These are phyloP conservation scores for Engystomops pustulosus DNA, from an alignment of 2,113 vertebrate species.

Conservation along the genomic window DNA sequence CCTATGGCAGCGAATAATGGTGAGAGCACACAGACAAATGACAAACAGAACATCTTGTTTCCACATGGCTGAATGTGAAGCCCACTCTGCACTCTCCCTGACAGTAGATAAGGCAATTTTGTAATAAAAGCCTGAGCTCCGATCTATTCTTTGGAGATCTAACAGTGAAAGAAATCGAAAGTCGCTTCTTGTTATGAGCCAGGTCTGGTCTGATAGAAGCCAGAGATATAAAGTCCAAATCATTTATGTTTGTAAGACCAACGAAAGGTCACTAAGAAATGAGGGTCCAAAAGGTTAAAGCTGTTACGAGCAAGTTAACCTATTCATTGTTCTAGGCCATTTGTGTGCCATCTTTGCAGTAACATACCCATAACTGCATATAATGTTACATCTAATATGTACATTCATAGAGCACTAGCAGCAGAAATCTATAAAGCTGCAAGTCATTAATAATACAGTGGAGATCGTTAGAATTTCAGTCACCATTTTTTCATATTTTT, in stretches of 20 bases:
- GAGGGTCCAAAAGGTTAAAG: constrained; percentile 36
- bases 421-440: background rate
- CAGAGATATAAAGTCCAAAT: constrained; percentile 32
- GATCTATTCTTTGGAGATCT: constrained; percentile 43
- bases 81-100: background rate
- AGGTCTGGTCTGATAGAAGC: constrained; percentile 12
- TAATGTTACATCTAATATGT: background rate
- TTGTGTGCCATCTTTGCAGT: background rate
- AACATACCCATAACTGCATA: background rate
- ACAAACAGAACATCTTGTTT: constrained; percentile 28
- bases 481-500: background rate
- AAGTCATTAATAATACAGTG: background rate
- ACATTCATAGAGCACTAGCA: too few species aligned
- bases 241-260: constrained; percentile 33
- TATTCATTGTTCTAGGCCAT: background rate
- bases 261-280: constrained; percentile 49
- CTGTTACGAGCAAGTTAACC: constrained; percentile 31
- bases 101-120: constrained; percentile 15
- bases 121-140: constrained; percentile 18
- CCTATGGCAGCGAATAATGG: constrained; percentile 25
- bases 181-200: constrained; percentile 43
- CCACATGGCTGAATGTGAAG: constrained; percentile 34
- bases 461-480: background rate
- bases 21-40: constrained; percentile 15
- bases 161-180: constrained; percentile 32